phyloP scores from a whole-genome alignment of 2,888 invertebrate species.

The Tholera decimalis region DNA sequence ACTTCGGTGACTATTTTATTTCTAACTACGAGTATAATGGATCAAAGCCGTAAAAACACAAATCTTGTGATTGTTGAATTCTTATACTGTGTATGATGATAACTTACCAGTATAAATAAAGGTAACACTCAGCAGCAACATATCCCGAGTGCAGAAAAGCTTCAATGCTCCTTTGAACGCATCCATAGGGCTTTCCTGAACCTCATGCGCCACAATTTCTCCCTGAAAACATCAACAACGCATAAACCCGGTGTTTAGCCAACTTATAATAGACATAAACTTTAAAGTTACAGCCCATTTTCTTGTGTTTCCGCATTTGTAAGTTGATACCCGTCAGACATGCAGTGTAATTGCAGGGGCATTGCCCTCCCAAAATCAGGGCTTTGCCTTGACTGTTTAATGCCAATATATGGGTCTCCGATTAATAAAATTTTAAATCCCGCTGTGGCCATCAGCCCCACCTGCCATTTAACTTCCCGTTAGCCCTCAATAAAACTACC shows the following conservation, averaged over 20 bases:
- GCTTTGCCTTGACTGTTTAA: conserved; percentile 15
- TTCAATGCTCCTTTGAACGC: conserved; percentile 94
- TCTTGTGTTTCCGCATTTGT: conserved; percentile 31
- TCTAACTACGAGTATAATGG: too few relatives aligned
- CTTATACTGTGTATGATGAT: too few relatives aligned
- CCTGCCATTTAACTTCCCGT: conserved; percentile 24
- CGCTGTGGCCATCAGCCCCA: conserved; percentile 15
- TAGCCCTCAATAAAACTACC: conserved; percentile 43
- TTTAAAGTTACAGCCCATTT: neutral
- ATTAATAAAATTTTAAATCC: neutral
- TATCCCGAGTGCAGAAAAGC: conserved; percentile 95
- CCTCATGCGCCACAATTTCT: conserved; percentile 83
- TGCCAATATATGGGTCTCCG: neutral
- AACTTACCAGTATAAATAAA: conserved; percentile 97
- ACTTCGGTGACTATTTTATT: too few relatives aligned
- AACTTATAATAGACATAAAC: neutral
- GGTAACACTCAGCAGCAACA: conserved; percentile 96
- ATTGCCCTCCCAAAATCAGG: conserved; percentile 22
- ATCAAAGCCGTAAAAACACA: neutral
- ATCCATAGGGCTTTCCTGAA: conserved; percentile 91
- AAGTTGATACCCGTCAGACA: neutral
- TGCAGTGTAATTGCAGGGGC: neutral
- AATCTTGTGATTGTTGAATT: neutral
- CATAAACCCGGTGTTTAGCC: neutral
- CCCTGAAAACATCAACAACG: conserved; percentile 76